Evolutionary conservation across 2,888 invertebrate genomes (phyloP), one percentile per base, ranked within the genome.

Genomic region (Halictus ligatus): DNA sequence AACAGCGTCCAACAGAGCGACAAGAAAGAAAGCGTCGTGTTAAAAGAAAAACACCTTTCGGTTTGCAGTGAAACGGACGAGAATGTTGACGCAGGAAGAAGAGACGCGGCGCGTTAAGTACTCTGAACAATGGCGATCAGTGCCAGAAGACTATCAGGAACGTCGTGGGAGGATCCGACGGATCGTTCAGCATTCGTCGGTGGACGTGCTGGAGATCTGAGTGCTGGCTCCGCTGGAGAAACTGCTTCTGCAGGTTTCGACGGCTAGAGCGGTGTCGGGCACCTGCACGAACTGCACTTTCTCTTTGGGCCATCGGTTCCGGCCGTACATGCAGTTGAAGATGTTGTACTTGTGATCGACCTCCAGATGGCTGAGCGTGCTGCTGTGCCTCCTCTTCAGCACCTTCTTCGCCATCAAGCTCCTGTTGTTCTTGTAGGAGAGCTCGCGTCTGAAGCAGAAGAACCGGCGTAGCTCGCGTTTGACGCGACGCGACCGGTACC

Each of bases 401-500:
- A 95, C 94, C 84, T 95, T 94, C 89, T 95, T 95, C 95, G 96
- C 94, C 96, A 96, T 95, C 64, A 95, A 90, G 89, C 95, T 94
- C 58, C 95, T 92, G 86, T 95, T 95, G 90, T 95, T 95, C 91
- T 94, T 95, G 89, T 95, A 94, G 1, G 94, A 94, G 1, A 93
- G 88, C 84, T 93, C 94, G 48, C 91, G 92, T n/a, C 93, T 91
- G 86, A 96, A 94, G 87, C 96, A 96, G 84, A 96, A 95, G 88
- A 96, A 95, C 89, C 95, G 95, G 15, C 96, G 94, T 4, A 96
- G 94, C 89, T 97, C 96, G 18, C 96, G 94, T 89, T 96, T 96
- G 4, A 97, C 97, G 46, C 97, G 96, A 25, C 97, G 96, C 87
- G 97, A 97, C 7, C 98, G 96, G 95, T 98, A 97, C 58, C 98